These are phyloP conservation scores for Chelonus insularis DNA, from an alignment of 1,140 invertebrate genomes.

Conservation along the genomic window DNA sequence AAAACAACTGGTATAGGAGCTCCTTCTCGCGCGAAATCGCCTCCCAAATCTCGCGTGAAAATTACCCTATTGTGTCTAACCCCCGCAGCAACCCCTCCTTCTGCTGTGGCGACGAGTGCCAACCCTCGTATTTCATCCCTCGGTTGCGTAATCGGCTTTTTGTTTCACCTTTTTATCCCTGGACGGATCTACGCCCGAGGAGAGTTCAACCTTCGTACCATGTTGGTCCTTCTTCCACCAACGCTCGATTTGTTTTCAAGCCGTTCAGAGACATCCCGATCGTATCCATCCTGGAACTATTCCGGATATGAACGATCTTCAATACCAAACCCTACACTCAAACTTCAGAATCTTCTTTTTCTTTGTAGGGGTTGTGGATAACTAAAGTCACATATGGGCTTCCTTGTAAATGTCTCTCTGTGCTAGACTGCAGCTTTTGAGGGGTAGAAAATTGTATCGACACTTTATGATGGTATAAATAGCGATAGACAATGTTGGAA, in stretches of 20 bases:
- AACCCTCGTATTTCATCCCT: slow-evolving; percentile 51
- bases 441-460: no score
- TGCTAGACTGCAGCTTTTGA: no score
- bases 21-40: slow-evolving; percentile 52
- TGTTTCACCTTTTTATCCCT: slow-evolving; percentile 59
- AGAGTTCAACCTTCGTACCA: slow-evolving; percentile 4
- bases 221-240: background rate
- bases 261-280: slow-evolving; percentile 16
- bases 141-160: slow-evolving; percentile 60
- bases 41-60: slow-evolving; percentile 62
- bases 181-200: slow-evolving; percentile 19
- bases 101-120: slow-evolving; percentile 14
- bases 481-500: no score
- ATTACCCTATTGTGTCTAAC: slow-evolving; percentile 57
- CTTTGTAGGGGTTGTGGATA: no score
- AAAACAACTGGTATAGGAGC: slow-evolving; percentile 2
- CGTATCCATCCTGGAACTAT: background rate
- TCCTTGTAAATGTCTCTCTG: no score
- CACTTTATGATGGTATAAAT: no score
- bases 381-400: no score
- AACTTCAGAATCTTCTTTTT: no score
- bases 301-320: no score
- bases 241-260: slow-evolving; percentile 42
- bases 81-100: slow-evolving; percentile 8
- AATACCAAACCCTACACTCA: no score